Base-by-base conservation (phyloP, 2,888 invertebrate species). In the Ryuthela nishihirai region DNA sequence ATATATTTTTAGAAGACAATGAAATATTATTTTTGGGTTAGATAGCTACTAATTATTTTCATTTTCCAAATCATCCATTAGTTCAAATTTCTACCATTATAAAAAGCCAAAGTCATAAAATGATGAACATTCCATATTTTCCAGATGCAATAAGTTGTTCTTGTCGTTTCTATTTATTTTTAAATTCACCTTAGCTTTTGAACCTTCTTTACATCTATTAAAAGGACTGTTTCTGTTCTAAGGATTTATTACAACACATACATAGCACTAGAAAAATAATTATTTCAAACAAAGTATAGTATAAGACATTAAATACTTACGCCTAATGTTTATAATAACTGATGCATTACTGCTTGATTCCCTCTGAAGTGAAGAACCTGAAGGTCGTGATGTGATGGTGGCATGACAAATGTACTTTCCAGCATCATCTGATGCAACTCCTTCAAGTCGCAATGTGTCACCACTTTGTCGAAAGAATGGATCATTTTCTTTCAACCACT, bases 331-430 rank as follows among this genome's bases (percentile, higher is more conserved):
- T 7, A 93, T 81, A 0, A 88, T 86, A 12, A 92, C 85, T 0
- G 87, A 85, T 0, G 89, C 88, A 65, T 85, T 87, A 15, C 87
- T 89, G 3, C 85, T 46, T 80, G 50, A 54, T 41, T 66, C 64
- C 15, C 54, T 48, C 10, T 60, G 69, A 61, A 67, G 67, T 5
- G 62, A 55, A 56, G 85, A 83, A 25, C 76, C 71, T 1, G 84
- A 84, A 0, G 85, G 86, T 17, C 85, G 83, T 68, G 94, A 84
- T 4, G 85, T 81, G 73, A 94, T 94, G 4, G 86, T 83, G 0
- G 93, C 94, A 10, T 85, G 80, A 72, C 95, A 95, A 1, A 88
- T 83, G 72, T 94, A 95, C 38, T 87, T 88, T 6, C 94, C 95
- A 0, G 88, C 85, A 73, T 88, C 83, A 59, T 88, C 88, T 0